Evolutionary conservation across 2,888 invertebrate genomes (phyloP), one percentile per base, ranked within the genome.

Genomic region (Frankliniella fusca): DNA sequence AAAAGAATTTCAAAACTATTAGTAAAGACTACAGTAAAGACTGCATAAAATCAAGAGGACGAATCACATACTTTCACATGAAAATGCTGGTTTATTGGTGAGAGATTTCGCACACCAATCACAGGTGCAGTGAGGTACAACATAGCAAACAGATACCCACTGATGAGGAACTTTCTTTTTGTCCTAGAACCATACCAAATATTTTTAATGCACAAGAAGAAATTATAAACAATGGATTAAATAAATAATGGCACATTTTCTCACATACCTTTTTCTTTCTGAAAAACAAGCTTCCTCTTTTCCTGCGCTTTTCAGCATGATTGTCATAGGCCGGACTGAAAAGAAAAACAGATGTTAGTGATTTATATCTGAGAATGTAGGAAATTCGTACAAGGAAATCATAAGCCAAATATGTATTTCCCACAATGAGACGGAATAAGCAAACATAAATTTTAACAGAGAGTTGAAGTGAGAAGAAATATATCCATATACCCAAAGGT

Each of bases 221-320:
- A 38, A 76, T 38, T 1, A 61, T 81, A 81, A 49, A 48, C 38
- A 9, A 38, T 18, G 0, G n/a, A 0, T 79, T 9, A 38, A 79
- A 81, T 54, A 82, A 54, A 48, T 50, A 70, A 65, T 9, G 20
- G 15, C 81, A 85, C 81, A 28, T 9, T 20, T 82, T 81, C 82
- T 61, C n/a, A 82, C 84, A 85, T 87, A 91, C 96, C 92, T 96
- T 95, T 89, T 96, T 96, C 89, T 96, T 97, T 85, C 96, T 93
- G 88, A 96, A 97, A 91, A 97, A 97, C 83, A 97, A 89, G 85
- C 96, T 96, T 82, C 96, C 96, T 81, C 96, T 90, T 89, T 97
- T 97, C 85, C 95, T 91, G 86, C 96, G 90, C 87, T 97, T 96
- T 86, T 95, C 95, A 28, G 94, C 93, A 87, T 94, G 93, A 86